Evolutionary conservation across 2,113 vertebrate species (phyloP), one percentile per base, ranked within the genome.

Genomic region (Baryphthengus martii): DNA sequence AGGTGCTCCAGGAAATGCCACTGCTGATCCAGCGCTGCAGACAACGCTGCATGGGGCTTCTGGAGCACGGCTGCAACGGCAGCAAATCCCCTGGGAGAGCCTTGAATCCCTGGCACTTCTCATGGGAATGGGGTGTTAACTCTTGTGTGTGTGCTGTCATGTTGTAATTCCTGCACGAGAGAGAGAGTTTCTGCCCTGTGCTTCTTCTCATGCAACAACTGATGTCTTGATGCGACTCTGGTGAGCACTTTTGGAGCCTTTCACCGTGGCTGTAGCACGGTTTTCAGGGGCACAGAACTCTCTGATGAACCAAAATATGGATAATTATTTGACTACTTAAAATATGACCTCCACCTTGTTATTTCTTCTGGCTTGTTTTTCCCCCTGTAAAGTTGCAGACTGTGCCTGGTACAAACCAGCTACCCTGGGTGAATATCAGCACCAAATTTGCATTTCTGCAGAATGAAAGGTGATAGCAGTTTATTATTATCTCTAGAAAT

Each of bases 1-100:
- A 95, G 95, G 96, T 97, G 96, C 95, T 95, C 59, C 93, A 94
- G 93, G 95, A 96, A 96, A 96, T 81, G 72, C 85, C 3, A 0
- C 52, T 35, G 89, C 90, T 89, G 85, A 90, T 83, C 90, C 90
- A 71, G 65, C 0, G 0, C 63, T 63, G 82, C 59, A 44, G 62
- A 89, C 62, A 47, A 0, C 0, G 1, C 68, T 82, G 67, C 91
- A 28, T n/a, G 61, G 88, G 85, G 75, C 59, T 90, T 14, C 83
- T 78, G 74, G 39, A 85, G 45, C 71, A 42, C 0, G 56, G 70
- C 58, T 84, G 56, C 16, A 70, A 17, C 1, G 0, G 72, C 59
- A 76, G 39, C 14, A 65, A 62, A 79, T 45, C 82, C 78, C 42
- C n/a, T 3, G 12, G 79, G 85, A 95, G 18, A 82, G 55, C 47